phyloP scores from a whole-genome alignment of 1,140 invertebrate genomes.

The Phthorimaea operculella region DNA sequence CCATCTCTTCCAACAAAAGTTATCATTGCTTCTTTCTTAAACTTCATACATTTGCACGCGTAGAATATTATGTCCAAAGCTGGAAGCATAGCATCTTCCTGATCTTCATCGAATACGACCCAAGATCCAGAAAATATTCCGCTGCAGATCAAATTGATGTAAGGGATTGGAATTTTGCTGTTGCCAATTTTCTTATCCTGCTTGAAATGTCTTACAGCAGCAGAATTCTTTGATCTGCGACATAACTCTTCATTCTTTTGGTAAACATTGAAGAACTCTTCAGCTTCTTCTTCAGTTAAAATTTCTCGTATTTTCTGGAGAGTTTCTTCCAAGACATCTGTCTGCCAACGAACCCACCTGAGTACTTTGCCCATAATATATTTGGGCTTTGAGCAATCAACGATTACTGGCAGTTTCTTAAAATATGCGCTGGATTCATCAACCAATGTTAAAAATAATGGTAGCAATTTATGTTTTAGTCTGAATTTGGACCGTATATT shows the following conservation, averaged over 20 bases:
- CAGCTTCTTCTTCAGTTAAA: background rate
- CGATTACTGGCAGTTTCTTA: background rate
- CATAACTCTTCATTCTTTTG: background rate
- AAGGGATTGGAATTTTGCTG: slow-evolving; percentile 16
- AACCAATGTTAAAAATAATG: slow-evolving; percentile 6
- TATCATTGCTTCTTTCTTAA: slow-evolving; percentile 11
- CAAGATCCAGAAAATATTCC: slow-evolving; percentile 21
- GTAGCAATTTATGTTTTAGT: background rate
- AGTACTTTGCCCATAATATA: background rate
- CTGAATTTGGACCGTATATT: background rate
- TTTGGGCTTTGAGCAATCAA: background rate
- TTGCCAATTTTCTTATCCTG: background rate
- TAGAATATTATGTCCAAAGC: slow-evolving; percentile 23
- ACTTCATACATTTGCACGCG: slow-evolving; percentile 15
- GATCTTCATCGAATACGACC: slow-evolving; percentile 15
- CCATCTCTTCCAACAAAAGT: slow-evolving; percentile 17
- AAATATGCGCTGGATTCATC: slow-evolving; percentile 3
- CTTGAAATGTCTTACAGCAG: background rate
- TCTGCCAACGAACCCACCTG: background rate
- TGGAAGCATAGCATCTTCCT: slow-evolving; percentile 22
- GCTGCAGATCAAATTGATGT: slow-evolving; percentile 21
- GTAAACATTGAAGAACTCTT: background rate
- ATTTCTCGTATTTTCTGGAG: background rate
- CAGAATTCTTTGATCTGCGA: background rate
- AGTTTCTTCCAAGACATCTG: background rate